A percentile compares a stretch with the other conserved stretches of the same genome.
Conservation (phyloP, 2,113 vertebrate genomes). For the Odontophorus gujanensis region DNA sequence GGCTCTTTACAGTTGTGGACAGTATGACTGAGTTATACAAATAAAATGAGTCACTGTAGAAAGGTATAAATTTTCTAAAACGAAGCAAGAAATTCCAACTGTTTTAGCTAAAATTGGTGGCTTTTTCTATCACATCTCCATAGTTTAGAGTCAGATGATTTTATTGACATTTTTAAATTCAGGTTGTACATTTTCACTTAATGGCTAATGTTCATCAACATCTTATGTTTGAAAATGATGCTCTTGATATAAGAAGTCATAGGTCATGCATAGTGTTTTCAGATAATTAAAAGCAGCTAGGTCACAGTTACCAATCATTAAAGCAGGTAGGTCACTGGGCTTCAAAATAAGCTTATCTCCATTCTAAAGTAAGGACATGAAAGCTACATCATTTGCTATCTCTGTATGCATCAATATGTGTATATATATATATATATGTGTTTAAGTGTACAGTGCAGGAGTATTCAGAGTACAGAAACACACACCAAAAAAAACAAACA, state of each 20-base stretch:
- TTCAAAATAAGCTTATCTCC: neutral
- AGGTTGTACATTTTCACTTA: neutral
- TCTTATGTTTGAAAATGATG: neutral
- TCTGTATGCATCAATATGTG: neutral
- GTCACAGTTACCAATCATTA: neutral
- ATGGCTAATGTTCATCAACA: neutral
- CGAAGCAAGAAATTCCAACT: neutral
- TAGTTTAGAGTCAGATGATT: neutral
- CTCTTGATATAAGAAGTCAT: neutral
- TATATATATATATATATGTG: neutral
- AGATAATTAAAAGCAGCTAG: neutral
- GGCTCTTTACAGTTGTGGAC: neutral
- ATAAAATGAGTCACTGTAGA: constrained; percentile 13
- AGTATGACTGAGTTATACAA: neutral
- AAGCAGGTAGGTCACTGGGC: neutral
- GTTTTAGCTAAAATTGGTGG: neutral
- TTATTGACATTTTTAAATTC: neutral
- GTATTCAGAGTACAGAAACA: neutral
- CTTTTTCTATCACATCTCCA: neutral
- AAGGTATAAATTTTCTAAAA: neutral
- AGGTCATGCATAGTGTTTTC: neutral
- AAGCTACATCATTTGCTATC: neutral
- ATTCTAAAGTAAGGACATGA: neutral
- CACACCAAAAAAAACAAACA: neutral
- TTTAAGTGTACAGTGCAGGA: neutral